These are phyloP conservation scores for Melanostoma scalare DNA, from an alignment of 2,888 invertebrate species.

Conservation along the genomic window DNA sequence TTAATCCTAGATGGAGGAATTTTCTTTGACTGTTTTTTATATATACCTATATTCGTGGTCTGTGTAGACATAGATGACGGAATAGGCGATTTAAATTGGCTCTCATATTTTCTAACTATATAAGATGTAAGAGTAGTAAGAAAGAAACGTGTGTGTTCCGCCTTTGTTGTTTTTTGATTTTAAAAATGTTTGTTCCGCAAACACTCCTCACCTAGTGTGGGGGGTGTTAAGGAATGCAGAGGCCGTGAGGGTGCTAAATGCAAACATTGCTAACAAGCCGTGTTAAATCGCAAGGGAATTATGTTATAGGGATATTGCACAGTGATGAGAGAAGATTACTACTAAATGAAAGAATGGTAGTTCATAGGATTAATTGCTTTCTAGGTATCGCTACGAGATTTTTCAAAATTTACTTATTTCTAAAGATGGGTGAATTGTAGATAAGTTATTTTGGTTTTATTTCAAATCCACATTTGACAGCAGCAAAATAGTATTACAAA, in stretches of 20 bases:
- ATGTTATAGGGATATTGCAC: too few species aligned
- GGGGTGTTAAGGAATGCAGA: slow-evolving; percentile 23
- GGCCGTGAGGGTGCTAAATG: slow-evolving; percentile 46
- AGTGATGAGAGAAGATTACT: too few species aligned
- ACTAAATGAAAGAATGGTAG: too few species aligned
- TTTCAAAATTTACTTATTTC: too few species aligned
- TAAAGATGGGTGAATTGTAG: too few species aligned
- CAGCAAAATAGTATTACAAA: too few species aligned
- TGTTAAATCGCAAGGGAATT: too few species aligned
- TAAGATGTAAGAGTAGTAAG: background rate
- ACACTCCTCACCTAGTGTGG: slow-evolving; percentile 25
- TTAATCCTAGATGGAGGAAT: slow-evolving; percentile 8
- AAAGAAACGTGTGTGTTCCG: slow-evolving; percentile 1
- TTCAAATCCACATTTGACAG: too few species aligned
- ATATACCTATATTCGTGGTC: slow-evolving; percentile 25
- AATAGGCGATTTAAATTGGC: slow-evolving; percentile 53
- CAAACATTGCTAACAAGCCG: slow-evolving; percentile 47
- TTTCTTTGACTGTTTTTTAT: slow-evolving; percentile 21
- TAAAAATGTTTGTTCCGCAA: slow-evolving; percentile 57
- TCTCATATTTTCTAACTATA: slow-evolving; percentile 43
- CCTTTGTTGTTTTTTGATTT: slow-evolving; percentile 40
- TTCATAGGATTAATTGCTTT: too few species aligned
- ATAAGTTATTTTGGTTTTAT: too few species aligned
- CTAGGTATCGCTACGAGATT: too few species aligned
- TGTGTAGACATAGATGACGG: slow-evolving; percentile 2